These are phyloP conservation scores for Petrolisthes manimaculis DNA, from an alignment of 2,888 invertebrate species.

Conservation along the genomic window DNA sequence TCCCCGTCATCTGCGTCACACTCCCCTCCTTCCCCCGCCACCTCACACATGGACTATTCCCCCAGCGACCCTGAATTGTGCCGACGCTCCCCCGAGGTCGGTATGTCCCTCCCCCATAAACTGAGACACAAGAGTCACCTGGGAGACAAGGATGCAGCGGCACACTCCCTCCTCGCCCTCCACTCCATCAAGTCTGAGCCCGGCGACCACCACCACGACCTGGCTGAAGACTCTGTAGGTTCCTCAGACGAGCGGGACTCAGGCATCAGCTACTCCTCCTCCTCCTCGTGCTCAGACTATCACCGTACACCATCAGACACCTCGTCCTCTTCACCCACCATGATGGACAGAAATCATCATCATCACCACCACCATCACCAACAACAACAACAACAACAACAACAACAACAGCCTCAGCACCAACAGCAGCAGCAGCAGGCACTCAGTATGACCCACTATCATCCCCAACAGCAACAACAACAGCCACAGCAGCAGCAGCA, in stretches of 20 bases:
- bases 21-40: conserved; percentile 52
- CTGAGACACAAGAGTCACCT: conserved; percentile 91
- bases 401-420: conserved; percentile 33
- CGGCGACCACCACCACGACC: conserved; percentile 66
- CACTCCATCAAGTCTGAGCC: conserved; percentile 63
- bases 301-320: conserved; percentile 32
- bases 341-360: not conserved
- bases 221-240: conserved; percentile 73
- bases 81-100: conserved; percentile 62
- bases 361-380: conserved; percentile 18
- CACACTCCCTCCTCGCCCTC: conserved; percentile 63
- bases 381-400: conserved; percentile 17
- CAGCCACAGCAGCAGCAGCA: not conserved
- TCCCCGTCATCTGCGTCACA: conserved; percentile 36
- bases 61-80: conserved; percentile 56
- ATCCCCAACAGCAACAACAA: not conserved
- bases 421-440: conserved; percentile 28
- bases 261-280: conserved; percentile 78
- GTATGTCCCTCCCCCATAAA: conserved; percentile 86
- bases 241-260: conserved; percentile 92
- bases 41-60: conserved; percentile 57
- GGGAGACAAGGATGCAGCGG: conserved; percentile 77
- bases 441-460: conserved; percentile 19
- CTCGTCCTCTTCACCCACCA: conserved; percentile 28
- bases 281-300: conserved; percentile 61